A percentile compares a stretch with the other conserved stretches of the same genome.
phyloP scores from a whole-genome alignment of 2,888 invertebrate species.

The Boloria selene region DNA sequence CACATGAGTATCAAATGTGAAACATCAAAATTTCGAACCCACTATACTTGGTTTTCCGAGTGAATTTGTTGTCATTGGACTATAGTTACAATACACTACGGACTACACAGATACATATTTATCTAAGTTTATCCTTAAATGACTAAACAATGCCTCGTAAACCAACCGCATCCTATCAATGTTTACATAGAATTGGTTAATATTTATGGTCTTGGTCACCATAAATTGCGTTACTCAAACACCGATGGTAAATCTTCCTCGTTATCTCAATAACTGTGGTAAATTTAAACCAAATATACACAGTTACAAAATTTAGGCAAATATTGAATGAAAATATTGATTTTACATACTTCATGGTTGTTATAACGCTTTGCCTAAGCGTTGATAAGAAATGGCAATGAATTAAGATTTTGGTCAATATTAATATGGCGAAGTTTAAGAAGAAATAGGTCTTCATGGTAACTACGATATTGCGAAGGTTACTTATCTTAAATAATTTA shows the following conservation, averaged over 20 bases:
- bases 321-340: constrained; percentile 14
- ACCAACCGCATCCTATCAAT: background rate
- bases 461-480: too few relatives aligned
- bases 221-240: constrained; percentile 31
- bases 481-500: too few relatives aligned
- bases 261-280: constrained; percentile 25
- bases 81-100: too few relatives aligned
- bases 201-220: constrained; percentile 13
- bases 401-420: background rate
- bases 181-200: constrained; percentile 11
- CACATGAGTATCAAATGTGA: too few relatives aligned
- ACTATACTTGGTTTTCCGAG: too few relatives aligned
- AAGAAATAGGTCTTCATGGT: too few relatives aligned
- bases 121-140: background rate
- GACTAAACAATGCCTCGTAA: background rate
- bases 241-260: constrained; percentile 19
- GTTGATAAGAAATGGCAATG: constrained; percentile 2
- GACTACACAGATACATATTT: too few relatives aligned
- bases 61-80: too few relatives aligned
- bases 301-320: constrained; percentile 6
- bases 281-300: constrained; percentile 18
- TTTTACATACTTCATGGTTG: constrained; percentile 2
- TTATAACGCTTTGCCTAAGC: background rate
- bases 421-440: too few relatives aligned
- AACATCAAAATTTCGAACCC: too few relatives aligned